Evolutionary conservation across 2,113 vertebrate species (phyloP).

Genomic region (Pelmatolapia mariae): DNA sequence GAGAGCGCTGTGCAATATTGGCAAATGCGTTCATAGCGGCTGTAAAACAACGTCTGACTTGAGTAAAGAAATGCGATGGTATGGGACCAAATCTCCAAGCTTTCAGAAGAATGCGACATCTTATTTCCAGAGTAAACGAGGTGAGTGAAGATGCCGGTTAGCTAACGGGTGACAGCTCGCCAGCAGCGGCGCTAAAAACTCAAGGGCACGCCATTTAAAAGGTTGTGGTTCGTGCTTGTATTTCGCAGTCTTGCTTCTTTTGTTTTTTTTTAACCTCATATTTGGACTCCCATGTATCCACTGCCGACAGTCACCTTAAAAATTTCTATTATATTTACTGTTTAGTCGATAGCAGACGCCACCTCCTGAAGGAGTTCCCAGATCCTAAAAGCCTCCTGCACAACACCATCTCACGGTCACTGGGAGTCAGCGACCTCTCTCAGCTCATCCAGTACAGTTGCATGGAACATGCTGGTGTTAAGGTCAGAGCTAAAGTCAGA

Average conservation of each 20-base stretch:
- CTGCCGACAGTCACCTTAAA: not conserved
- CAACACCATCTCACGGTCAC: conserved; percentile 77
- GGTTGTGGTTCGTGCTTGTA: not conserved
- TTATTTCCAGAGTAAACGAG: not conserved
- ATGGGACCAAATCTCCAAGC: conserved; percentile 6
- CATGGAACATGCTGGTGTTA: conserved; percentile 76
- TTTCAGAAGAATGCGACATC: not conserved
- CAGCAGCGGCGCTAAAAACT: not conserved
- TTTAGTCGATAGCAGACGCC: conserved; percentile 47
- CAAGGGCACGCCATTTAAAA: conserved; percentile 34
- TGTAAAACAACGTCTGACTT: not conserved
- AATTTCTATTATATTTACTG: not conserved
- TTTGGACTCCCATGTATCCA: not conserved
- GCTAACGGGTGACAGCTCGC: not conserved
- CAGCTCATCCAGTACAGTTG: conserved; percentile 84
- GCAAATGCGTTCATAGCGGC: not conserved
- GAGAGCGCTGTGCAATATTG: conserved; percentile 34
- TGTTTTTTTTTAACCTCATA: too few relatives aligned
- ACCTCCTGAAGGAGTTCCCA: conserved; percentile 86
- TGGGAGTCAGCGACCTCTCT: conserved; percentile 80
- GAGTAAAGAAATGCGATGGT: conserved; percentile 29
- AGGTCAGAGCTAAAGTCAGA: conserved; percentile 67
- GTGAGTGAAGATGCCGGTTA: conserved; percentile 29
- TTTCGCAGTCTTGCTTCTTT: not conserved
- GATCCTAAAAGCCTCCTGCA: conserved; percentile 86